These are phyloP conservation scores for Apis cerana DNA, from an alignment of 1,140 invertebrate genomes.

Conservation along the genomic window DNA sequence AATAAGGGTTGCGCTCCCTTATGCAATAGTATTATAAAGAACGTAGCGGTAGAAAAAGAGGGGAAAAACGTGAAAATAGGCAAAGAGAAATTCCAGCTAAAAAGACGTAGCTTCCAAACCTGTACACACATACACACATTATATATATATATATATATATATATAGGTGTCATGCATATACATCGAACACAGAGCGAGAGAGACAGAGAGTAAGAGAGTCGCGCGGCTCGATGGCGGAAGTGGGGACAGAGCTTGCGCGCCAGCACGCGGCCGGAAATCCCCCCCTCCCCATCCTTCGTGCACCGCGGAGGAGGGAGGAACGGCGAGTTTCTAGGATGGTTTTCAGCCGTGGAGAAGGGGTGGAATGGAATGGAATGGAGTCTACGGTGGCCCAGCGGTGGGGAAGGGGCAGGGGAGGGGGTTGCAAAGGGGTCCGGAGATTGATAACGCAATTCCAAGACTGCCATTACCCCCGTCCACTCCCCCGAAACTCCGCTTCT, in stretches of 20 bases:
- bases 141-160: no score
- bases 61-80: constrained; percentile 50
- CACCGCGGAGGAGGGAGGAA: constrained; percentile 39
- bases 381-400: constrained; percentile 71
- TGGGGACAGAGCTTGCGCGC: constrained; percentile 74
- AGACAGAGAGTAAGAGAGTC: constrained; percentile 57
- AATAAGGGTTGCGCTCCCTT: constrained; percentile 68
- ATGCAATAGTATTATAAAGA: no score
- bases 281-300: constrained; percentile 17
- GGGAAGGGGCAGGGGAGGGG: constrained; percentile 60
- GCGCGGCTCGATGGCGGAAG: constrained; percentile 57
- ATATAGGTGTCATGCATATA: no score
- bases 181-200: constrained; percentile 36
- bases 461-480: constrained; percentile 80
- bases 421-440: constrained; percentile 76
- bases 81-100: constrained; percentile 38
- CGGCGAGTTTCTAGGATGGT: constrained; percentile 64
- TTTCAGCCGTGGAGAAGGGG: constrained; percentile 45
- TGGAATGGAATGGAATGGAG: constrained; percentile 78
- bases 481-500: constrained; percentile 71
- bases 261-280: constrained; percentile 69
- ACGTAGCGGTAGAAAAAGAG: constrained; percentile 29
- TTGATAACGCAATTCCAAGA: constrained; percentile 82
- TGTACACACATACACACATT: no score
- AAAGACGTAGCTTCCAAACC: no score